Conservation (phyloP, 1,140 invertebrate genomes). For the Aphelenchoides fujianensis region DNA sequence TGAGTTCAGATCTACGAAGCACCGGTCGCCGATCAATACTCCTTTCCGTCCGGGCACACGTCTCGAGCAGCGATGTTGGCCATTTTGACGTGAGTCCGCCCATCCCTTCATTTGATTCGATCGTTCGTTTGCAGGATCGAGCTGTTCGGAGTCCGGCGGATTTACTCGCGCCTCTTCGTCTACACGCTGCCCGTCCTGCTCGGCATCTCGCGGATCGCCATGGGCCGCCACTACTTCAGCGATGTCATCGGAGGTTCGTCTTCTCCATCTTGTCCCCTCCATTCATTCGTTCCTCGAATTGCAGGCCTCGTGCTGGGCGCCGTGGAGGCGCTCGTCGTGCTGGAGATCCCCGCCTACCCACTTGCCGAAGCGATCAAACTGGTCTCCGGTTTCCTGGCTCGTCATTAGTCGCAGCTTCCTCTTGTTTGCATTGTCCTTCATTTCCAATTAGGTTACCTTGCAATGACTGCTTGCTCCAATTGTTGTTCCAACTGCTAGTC, state of each 20-base stretch:
- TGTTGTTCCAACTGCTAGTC: too few relatives aligned
- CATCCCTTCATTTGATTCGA: too few relatives aligned
- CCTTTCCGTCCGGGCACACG: conserved; percentile 91
- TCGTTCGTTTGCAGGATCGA: conserved; percentile 19
- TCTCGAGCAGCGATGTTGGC: conserved; percentile 78
- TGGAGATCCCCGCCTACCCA: conserved; percentile 20
- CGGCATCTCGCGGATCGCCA: conserved; percentile 74
- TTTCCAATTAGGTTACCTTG: too few relatives aligned
- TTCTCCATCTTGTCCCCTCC: too few relatives aligned
- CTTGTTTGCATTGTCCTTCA: too few relatives aligned
- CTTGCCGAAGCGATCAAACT: too few relatives aligned
- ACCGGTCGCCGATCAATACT: conserved; percentile 79
- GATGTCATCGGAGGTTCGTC: conserved; percentile 75
- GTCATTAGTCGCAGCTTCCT: too few relatives aligned
- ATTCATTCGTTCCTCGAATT: background rate
- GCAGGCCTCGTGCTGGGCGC: conserved; percentile 8
- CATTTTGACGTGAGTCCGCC: conserved; percentile 44
- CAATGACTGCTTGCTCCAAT: too few relatives aligned
- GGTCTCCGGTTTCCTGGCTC: too few relatives aligned
- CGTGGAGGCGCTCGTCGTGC: conserved; percentile 16
- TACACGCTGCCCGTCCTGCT: conserved; percentile 70
- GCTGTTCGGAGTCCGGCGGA: conserved; percentile 12
- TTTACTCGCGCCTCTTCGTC: conserved; percentile 62
- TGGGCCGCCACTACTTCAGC: conserved; percentile 79
- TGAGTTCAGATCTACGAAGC: conserved; percentile 68